These are phyloP conservation scores for Dendropsophus ebraccatus DNA, from an alignment of 2,113 vertebrate species.

Conservation along the genomic window DNA sequence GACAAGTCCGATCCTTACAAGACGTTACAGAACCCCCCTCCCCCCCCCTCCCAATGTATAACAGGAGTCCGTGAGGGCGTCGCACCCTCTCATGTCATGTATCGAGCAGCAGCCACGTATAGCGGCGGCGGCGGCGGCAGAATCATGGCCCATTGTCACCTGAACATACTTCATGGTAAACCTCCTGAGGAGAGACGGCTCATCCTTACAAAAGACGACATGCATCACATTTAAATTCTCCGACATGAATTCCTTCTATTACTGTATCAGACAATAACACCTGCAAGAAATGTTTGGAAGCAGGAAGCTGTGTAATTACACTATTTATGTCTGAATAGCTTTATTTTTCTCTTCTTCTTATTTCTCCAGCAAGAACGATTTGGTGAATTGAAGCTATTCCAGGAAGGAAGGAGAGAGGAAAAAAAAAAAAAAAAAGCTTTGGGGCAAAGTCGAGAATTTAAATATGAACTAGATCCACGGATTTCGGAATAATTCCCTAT, in stretches of 20 bases:
- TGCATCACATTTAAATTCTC: conserved; percentile 53
- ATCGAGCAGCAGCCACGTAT: neutral
- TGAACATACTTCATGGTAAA: conserved; percentile 40
- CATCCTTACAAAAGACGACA: conserved; percentile 33
- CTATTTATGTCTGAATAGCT: conserved; percentile 53
- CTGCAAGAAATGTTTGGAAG: conserved; percentile 58
- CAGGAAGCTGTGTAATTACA: conserved; percentile 57
- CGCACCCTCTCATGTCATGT: conserved; percentile 1
- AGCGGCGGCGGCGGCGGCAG: neutral
- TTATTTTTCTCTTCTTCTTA: conserved; percentile 49
- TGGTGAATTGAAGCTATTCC: conserved; percentile 49
- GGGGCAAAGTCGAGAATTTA: conserved; percentile 36
- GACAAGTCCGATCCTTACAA: neutral
- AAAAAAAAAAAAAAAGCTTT: conserved; percentile 30
- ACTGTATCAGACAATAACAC: conserved; percentile 58
- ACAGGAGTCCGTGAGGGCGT: neutral
- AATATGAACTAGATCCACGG: conserved; percentile 35
- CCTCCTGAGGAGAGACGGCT: conserved; percentile 31
- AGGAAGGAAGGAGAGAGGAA: neutral
- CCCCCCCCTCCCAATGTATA: neutral
- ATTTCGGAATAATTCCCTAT: neutral
- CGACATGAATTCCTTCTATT: conserved; percentile 47
- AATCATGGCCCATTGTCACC: conserved; percentile 34
- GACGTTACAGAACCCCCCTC: neutral
- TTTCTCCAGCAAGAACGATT: conserved; percentile 45